Percentiles rank a stretch among this genome's conserved stretches.
Evolutionary conservation across 2,888 invertebrate genomes (phyloP).

Genomic region (Stenodera caucasica): DNA sequence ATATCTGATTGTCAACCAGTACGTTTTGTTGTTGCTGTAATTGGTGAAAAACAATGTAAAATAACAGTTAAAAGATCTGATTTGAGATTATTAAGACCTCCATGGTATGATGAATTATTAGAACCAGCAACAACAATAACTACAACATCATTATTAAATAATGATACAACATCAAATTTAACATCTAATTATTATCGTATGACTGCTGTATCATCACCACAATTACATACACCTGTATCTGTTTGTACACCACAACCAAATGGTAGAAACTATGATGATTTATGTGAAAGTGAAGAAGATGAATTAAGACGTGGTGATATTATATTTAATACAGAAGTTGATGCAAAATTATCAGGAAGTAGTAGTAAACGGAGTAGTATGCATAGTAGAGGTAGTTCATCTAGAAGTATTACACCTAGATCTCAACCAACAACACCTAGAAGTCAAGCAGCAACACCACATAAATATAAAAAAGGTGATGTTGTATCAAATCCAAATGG

Average conservation of each 20-base stretch:
- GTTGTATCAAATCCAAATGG: conserved; percentile 92
- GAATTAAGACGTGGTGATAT: conserved; percentile 86
- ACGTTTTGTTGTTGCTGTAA: conserved; percentile 68
- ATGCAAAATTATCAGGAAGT: conserved; percentile 67
- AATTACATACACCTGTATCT: conserved; percentile 55
- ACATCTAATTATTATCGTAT: conserved; percentile 36
- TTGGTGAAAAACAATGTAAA: conserved; percentile 57
- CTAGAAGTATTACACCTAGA: conserved; percentile 85
- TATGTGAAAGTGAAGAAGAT: conserved; percentile 88
- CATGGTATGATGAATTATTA: conserved; percentile 92
- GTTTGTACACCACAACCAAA: conserved; percentile 60
- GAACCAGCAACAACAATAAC: conserved; percentile 33
- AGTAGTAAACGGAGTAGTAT: conserved; percentile 87
- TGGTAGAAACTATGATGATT: conserved; percentile 71
- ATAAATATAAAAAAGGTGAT: conserved; percentile 97
- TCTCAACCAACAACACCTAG: conserved; percentile 92
- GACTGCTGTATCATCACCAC: conserved; percentile 60
- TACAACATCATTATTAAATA: conserved; percentile 25
- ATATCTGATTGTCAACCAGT: conserved; percentile 65
- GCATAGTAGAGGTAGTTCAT: conserved; percentile 89
- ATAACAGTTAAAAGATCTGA: conserved; percentile 86
- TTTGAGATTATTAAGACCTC: conserved; percentile 85
- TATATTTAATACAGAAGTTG: conserved; percentile 78
- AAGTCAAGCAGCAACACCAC: conserved; percentile 85
- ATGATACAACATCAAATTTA: conserved; percentile 18